A percentile compares a stretch with the other conserved stretches of the same genome.
Evolutionary conservation across 2,888 invertebrate genomes (phyloP).

Genomic region (Caenorhabditis doughertyi): DNA sequence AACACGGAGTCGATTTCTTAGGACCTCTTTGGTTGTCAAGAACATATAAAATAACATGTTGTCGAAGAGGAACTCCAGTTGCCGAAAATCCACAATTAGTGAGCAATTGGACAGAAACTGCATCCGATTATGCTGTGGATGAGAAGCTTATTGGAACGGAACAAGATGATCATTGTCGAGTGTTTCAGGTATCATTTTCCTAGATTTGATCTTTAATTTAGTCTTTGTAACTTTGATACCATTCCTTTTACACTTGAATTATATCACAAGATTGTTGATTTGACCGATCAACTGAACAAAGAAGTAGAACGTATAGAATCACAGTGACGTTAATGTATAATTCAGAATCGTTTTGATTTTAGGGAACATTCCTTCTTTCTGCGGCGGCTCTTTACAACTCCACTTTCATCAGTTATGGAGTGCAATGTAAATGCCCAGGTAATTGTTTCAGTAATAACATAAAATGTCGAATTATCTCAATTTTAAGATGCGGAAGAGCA

Average conservation of each 20-base stretch:
- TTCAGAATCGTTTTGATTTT: conserved; percentile 7
- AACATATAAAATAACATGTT: conserved; percentile 75
- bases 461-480: neutral
- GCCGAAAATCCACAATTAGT: conserved; percentile 74
- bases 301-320: conserved; percentile 1
- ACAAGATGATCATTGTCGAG: conserved; percentile 71
- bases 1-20: conserved; percentile 74
- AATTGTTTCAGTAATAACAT: neutral
- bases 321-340: no score
- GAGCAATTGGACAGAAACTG: conserved; percentile 76
- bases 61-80: conserved; percentile 72
- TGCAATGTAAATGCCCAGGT: conserved; percentile 78
- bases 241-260: conserved; percentile 12
- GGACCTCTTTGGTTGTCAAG: conserved; percentile 75
- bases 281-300: conserved; percentile 21
- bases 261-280: conserved; percentile 17
- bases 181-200: conserved; percentile 66
- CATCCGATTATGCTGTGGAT: conserved; percentile 77
- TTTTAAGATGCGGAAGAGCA: conserved; percentile 25
- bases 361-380: conserved; percentile 75
- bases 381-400: conserved; percentile 74
- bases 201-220: neutral
- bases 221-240: conserved; percentile 19
- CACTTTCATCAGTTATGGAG: conserved; percentile 72
- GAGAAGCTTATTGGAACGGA: conserved; percentile 68